phyloP scores from a whole-genome alignment of 92 coral and sea anemone genomes.

The Phymanthus crucifer region DNA sequence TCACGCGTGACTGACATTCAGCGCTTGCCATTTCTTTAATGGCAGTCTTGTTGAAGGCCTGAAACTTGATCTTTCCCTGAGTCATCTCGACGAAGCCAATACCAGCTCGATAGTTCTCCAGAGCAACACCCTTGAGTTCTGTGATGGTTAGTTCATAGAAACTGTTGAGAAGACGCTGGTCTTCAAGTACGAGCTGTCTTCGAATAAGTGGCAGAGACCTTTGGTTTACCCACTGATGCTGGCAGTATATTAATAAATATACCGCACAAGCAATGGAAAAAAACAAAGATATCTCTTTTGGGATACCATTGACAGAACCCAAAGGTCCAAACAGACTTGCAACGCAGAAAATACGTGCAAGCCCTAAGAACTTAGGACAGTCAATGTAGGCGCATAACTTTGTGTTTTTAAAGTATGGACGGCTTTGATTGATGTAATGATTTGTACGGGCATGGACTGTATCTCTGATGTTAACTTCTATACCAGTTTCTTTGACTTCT shows the following conservation, averaged over 20 bases:
- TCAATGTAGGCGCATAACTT: constrained; percentile 48
- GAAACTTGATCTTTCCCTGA: constrained; percentile 66
- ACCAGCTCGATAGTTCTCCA: too few species aligned
- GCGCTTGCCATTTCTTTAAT: constrained; percentile 43
- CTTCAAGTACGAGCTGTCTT: constrained; percentile 59
- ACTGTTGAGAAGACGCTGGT: constrained; percentile 41
- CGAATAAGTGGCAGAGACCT: constrained; percentile 53
- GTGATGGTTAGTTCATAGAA: constrained; percentile 62
- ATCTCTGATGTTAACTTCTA: constrained; percentile 27
- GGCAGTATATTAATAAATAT: constrained; percentile 53
- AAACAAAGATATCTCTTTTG: background rate
- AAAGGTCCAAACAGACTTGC: constrained; percentile 51
- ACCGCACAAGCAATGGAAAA: constrained; percentile 42
- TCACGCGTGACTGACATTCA: constrained; percentile 43
- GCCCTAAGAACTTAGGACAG: constrained; percentile 20
- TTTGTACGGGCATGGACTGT: constrained; percentile 45
- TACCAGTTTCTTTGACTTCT: constrained; percentile 52
- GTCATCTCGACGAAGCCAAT: constrained; percentile 48
- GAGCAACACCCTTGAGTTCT: too few species aligned
- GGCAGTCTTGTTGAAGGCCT: constrained; percentile 66
- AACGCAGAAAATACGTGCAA: constrained; percentile 31
- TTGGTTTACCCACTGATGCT: constrained; percentile 59
- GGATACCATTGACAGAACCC: constrained; percentile 8
- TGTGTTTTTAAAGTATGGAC: constrained; percentile 51
- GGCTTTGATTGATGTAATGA: constrained; percentile 68